Percentiles rank a stretch among this genome's conserved stretches.
Conservation (phyloP, 2,888 invertebrate species). For the Drosophila algonquin region DNA sequence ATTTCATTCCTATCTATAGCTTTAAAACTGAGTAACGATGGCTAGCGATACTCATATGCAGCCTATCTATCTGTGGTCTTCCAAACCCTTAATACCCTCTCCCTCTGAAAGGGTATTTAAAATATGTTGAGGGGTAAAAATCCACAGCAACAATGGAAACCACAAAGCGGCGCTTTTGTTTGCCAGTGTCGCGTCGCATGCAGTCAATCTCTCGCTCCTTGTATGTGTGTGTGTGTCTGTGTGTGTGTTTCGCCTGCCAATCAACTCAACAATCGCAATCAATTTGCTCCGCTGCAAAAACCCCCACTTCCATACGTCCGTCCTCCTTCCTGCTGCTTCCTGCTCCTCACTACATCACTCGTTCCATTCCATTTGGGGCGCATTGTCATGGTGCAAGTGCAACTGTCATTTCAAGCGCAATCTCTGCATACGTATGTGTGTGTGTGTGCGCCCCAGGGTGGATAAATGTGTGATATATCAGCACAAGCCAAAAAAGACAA, state of each 20-base stretch:
- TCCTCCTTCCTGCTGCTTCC: constrained; percentile 11
- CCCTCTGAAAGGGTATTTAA: not conserved
- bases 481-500: constrained; percentile 48
- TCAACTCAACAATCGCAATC: constrained; percentile 81
- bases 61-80: not conserved
- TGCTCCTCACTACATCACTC: constrained; percentile 1
- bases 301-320: not conserved
- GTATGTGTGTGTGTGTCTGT: constrained; percentile 7
- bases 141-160: constrained; percentile 63
- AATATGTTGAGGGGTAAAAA: constrained; percentile 4
- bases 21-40: not conserved
- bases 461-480: constrained; percentile 52
- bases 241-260: constrained; percentile 75
- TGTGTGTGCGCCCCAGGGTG: constrained; percentile 10
- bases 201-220: constrained; percentile 37
- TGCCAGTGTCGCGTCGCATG: constrained; percentile 58
- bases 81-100: not conserved
- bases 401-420: constrained; percentile 63
- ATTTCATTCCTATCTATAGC: no score
- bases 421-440: constrained; percentile 34
- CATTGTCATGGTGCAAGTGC: constrained; percentile 63
- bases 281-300: constrained; percentile 65
- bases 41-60: not conserved
- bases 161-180: constrained; percentile 68
- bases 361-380: constrained; percentile 41